Evolutionary conservation across 2,888 invertebrate species (phyloP).

Genomic region (Ramazzottius varieornatus): DNA sequence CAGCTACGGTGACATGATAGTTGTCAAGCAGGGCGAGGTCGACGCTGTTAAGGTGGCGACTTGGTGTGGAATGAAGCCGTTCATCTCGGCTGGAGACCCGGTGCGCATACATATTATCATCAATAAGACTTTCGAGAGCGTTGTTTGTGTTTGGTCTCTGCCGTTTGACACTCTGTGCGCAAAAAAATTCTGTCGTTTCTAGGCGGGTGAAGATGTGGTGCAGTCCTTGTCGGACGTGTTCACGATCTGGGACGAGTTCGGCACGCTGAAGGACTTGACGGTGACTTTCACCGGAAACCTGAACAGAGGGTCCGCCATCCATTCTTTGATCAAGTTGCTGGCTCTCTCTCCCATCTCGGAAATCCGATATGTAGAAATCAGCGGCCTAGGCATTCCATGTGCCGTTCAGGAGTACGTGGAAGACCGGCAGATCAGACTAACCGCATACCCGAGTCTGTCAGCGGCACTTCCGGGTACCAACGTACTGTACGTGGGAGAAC

Average conservation of each 20-base stretch:
- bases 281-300: slow-evolving; percentile 53
- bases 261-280: slow-evolving; percentile 83
- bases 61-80: slow-evolving; percentile 39
- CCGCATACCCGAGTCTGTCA: slow-evolving; percentile 45
- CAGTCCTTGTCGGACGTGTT: slow-evolving; percentile 90
- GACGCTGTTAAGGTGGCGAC: not conserved
- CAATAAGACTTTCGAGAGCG: no score
- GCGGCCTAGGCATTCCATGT: slow-evolving; percentile 63
- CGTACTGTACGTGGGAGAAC: slow-evolving; percentile 90
- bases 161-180: not conserved
- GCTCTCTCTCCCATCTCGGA: slow-evolving; percentile 67
- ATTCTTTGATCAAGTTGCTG: slow-evolving; percentile 71
- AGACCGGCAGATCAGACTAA: no score
- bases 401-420: slow-evolving; percentile 50
- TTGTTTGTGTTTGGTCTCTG: no score
- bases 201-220: slow-evolving; percentile 75
- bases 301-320: slow-evolving; percentile 86
- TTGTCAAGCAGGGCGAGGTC: not conserved
- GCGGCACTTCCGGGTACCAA: slow-evolving; percentile 71
- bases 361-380: slow-evolving; percentile 65
- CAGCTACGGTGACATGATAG: not conserved
- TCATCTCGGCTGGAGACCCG: slow-evolving; percentile 96
- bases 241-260: slow-evolving; percentile 92
- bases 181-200: not conserved
- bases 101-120: no score